These are phyloP conservation scores for Rhorus exstirpatorius DNA, from an alignment of 2,888 invertebrate species.

Conservation along the genomic window DNA sequence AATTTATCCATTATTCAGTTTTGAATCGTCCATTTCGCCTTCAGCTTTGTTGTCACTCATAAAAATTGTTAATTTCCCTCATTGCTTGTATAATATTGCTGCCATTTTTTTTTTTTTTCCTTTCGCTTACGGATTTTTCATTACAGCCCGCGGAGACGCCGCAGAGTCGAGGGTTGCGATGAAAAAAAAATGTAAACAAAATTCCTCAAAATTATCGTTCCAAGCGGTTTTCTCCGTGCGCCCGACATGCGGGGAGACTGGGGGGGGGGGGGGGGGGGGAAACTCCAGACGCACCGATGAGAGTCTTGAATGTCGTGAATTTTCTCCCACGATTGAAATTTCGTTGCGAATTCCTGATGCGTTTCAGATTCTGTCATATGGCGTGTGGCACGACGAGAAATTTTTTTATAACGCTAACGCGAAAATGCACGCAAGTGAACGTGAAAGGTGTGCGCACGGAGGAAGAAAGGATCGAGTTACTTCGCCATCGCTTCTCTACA, in stretches of 20 bases:
- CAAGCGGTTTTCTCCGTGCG: not conserved
- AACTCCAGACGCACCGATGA: not conserved
- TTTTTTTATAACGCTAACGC: constrained; percentile 27
- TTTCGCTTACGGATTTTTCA: too few relatives aligned
- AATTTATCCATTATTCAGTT: too few relatives aligned
- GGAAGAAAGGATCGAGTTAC: constrained; percentile 59
- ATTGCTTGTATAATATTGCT: too few relatives aligned
- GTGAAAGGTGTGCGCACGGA: not conserved
- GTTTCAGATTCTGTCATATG: constrained; percentile 55
- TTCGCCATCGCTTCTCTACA: constrained; percentile 14
- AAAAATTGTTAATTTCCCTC: too few relatives aligned
- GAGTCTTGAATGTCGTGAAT: constrained; percentile 38
- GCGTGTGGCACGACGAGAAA: constrained; percentile 38
- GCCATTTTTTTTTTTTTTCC: not conserved
- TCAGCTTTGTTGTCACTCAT: too few relatives aligned
- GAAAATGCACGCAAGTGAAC: constrained; percentile 35
- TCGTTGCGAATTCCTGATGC: constrained; percentile 49
- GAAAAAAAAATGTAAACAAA: not conserved
- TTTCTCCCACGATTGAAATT: constrained; percentile 39
- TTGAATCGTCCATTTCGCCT: too few relatives aligned
- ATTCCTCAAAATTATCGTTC: not conserved
- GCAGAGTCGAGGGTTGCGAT: too few relatives aligned
- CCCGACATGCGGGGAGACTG: not conserved
- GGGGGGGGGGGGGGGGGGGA: not conserved
- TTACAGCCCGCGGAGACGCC: too few relatives aligned